phyloP scores from a whole-genome alignment of 2,797 vertebrate species.

The Phalloptychus januarius region DNA sequence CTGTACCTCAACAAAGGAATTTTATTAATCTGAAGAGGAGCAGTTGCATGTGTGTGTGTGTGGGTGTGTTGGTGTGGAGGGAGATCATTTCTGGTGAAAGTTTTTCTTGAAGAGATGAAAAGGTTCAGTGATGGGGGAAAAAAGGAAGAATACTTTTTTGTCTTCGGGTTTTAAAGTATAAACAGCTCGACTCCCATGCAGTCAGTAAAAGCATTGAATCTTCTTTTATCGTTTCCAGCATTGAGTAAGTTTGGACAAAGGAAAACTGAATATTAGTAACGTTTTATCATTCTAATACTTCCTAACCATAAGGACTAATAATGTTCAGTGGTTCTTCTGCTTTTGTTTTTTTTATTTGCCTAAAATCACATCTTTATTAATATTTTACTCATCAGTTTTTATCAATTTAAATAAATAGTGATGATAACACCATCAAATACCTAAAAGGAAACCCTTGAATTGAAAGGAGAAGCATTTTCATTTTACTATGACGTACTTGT shows the following conservation, averaged over 20 bases:
- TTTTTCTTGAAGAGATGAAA: background rate
- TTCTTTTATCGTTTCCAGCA: background rate
- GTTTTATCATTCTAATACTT: background rate
- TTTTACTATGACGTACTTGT: background rate
- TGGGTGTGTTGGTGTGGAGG: background rate
- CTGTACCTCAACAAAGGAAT: constrained; percentile 16
- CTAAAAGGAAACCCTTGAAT: background rate
- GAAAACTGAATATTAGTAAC: background rate
- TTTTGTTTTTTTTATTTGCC: background rate
- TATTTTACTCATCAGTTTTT: background rate
- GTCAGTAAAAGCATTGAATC: background rate
- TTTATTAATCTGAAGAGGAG: constrained; percentile 35
- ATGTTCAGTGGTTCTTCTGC: background rate
- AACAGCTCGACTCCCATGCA: background rate
- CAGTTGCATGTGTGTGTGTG: background rate
- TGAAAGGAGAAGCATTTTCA: background rate
- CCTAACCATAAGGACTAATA: background rate
- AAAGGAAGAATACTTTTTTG: background rate
- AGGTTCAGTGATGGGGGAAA: background rate
- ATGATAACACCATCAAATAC: background rate
- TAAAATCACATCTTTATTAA: background rate
- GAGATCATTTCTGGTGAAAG: background rate
- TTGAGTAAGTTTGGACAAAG: background rate
- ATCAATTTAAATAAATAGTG: background rate
- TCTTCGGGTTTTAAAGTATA: background rate